Conservation (phyloP, 1,140 invertebrate species). For the Aethina tumida region DNA sequence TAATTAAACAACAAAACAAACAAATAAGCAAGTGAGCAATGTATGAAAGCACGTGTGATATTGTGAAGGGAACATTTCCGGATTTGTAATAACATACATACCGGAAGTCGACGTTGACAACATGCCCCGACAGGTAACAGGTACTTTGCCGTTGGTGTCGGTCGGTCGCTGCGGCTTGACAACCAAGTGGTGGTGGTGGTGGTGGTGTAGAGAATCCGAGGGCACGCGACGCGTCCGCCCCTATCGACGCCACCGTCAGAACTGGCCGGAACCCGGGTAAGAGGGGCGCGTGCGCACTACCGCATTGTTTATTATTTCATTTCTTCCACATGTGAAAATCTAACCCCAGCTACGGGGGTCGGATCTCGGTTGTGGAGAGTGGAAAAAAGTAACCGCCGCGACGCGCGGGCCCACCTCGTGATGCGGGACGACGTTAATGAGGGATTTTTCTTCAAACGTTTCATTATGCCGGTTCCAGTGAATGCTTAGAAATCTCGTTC, state of each 20-base stretch:
- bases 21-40: too few species aligned
- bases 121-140: too few species aligned
- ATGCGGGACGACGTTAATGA: background rate
- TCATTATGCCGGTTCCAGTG: background rate
- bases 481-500: background rate
- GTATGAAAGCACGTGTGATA: too few species aligned
- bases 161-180: too few species aligned
- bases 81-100: too few species aligned
- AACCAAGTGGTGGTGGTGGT: too few species aligned
- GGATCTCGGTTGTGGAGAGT: background rate
- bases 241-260: constrained; percentile 16
- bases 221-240: constrained; percentile 19
- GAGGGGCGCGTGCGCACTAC: constrained; percentile 19
- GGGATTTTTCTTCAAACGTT: background rate
- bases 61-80: too few species aligned
- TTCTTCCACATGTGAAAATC: constrained; percentile 16
- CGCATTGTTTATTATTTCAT: constrained; percentile 26
- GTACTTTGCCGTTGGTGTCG: too few species aligned
- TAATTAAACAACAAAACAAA: too few species aligned
- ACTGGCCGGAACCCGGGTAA: constrained; percentile 21
- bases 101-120: too few species aligned
- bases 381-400: background rate
- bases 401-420: background rate
- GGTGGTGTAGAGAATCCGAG: too few species aligned
- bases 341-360: constrained; percentile 4